phyloP scores from a whole-genome alignment of 2,797 vertebrate genomes.

The Echeneis naucrates region DNA sequence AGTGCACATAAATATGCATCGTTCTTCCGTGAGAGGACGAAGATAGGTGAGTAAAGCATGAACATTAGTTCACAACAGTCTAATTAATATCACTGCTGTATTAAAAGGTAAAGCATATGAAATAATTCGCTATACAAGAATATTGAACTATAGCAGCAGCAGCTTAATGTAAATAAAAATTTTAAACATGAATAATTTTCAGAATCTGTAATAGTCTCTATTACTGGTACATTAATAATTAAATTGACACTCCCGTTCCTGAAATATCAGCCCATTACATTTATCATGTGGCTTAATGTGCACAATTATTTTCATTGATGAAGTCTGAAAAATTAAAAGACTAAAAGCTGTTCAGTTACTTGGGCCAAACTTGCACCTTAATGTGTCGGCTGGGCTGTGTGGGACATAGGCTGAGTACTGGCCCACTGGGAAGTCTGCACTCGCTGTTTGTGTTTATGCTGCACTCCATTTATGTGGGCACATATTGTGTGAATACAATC shows the following conservation, averaged over 20 bases:
- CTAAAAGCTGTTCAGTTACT: background rate
- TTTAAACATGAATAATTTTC: no score
- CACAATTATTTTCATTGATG: background rate
- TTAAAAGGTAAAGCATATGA: background rate
- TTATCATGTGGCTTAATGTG: no score
- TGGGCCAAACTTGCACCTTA: background rate
- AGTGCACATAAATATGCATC: background rate
- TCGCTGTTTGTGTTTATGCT: conserved; percentile 26
- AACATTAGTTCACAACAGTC: background rate
- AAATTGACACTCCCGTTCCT: background rate
- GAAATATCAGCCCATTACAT: background rate
- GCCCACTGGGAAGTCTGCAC: background rate
- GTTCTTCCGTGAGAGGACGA: no score
- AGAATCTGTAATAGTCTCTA: background rate
- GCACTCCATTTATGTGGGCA: conserved; percentile 47
- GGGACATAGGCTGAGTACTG: background rate
- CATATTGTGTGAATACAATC: conserved; percentile 46
- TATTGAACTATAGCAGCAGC: background rate
- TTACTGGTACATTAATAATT: no score
- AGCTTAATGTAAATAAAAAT: background rate
- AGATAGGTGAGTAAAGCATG: background rate
- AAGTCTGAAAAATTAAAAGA: background rate
- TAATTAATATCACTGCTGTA: background rate
- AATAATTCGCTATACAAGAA: background rate
- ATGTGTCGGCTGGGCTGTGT: background rate